Evolutionary conservation across 2,113 vertebrate species (phyloP).

Genomic region (Megaleporinus macrocephalus): DNA sequence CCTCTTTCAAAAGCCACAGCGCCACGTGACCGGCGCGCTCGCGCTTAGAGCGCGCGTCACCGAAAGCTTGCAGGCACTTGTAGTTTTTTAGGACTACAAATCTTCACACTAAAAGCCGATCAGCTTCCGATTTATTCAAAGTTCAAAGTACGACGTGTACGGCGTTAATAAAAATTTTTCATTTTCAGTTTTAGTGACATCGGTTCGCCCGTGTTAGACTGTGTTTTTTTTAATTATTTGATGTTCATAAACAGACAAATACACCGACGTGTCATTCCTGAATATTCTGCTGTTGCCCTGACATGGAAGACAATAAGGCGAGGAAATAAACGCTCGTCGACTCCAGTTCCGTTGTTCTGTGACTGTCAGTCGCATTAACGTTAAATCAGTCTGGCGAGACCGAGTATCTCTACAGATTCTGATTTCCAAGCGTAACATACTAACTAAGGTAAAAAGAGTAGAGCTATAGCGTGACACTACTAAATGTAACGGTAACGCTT

Average conservation of each 20-base stretch:
- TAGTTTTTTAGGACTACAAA: background rate
- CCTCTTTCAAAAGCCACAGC: constrained; percentile 27
- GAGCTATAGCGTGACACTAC: too few relatives aligned
- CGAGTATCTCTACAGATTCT: background rate
- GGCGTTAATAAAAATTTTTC: too few relatives aligned
- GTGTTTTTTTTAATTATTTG: background rate
- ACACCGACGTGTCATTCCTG: background rate
- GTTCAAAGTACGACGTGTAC: background rate
- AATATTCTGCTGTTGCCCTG: background rate
- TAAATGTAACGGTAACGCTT: too few relatives aligned
- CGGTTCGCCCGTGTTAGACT: background rate
- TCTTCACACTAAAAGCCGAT: background rate
- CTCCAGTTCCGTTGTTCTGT: constrained; percentile 13
- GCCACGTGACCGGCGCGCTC: constrained; percentile 10
- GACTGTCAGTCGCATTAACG: constrained; percentile 1
- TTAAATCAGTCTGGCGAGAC: background rate
- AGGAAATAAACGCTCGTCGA: background rate
- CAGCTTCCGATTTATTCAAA: background rate
- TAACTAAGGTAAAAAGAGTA: too few relatives aligned
- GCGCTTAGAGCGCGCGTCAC: background rate
- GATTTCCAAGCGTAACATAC: too few relatives aligned
- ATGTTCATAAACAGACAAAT: too few relatives aligned
- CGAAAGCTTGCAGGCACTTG: background rate
- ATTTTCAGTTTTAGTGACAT: background rate
- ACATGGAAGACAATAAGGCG: background rate